Conservation (phyloP, 2,888 invertebrate species). For the Andrena bucephala region DNA sequence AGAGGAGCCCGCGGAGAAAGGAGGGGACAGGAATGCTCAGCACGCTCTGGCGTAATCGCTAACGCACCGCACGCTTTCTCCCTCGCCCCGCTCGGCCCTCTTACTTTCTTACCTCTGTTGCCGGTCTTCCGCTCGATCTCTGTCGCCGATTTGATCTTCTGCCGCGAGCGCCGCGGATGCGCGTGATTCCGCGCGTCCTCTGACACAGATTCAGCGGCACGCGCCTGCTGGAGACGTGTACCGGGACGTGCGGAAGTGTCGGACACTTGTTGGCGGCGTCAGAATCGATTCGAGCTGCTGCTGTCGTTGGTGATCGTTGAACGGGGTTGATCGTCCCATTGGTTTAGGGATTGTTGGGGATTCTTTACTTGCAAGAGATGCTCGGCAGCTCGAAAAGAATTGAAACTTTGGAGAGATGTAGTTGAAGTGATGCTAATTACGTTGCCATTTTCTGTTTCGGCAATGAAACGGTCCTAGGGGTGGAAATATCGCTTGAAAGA, state of each 20-base stretch:
- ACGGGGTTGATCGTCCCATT: too few species aligned
- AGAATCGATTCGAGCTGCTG: neutral
- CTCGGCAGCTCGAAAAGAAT: too few species aligned
- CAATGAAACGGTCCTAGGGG: too few species aligned
- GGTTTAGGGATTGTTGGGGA: too few species aligned
- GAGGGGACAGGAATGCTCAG: constrained; percentile 56
- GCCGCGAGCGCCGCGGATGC: constrained; percentile 12
- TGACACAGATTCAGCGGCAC: constrained; percentile 48
- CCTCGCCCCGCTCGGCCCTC: constrained; percentile 1
- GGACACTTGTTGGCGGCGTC: neutral
- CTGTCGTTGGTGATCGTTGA: too few species aligned
- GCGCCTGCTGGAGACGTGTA: constrained; percentile 15
- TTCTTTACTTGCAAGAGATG: too few species aligned
- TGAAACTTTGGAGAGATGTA: too few species aligned
- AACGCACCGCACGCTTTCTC: constrained; percentile 36
- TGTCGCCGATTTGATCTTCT: constrained; percentile 22
- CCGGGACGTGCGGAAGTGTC: neutral
- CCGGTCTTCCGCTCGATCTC: neutral
- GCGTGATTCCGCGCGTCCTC: constrained; percentile 56
- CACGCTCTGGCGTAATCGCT: constrained; percentile 53
- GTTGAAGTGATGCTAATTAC: too few species aligned
- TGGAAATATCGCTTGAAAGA: too few species aligned
- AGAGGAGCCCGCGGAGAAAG: constrained; percentile 52
- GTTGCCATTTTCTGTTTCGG: too few species aligned
- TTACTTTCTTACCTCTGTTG: constrained; percentile 14